A percentile compares a stretch with the other conserved stretches of the same genome.
Evolutionary conservation across 2,888 invertebrate species (phyloP).

Genomic region (Xylocampa areola): DNA sequence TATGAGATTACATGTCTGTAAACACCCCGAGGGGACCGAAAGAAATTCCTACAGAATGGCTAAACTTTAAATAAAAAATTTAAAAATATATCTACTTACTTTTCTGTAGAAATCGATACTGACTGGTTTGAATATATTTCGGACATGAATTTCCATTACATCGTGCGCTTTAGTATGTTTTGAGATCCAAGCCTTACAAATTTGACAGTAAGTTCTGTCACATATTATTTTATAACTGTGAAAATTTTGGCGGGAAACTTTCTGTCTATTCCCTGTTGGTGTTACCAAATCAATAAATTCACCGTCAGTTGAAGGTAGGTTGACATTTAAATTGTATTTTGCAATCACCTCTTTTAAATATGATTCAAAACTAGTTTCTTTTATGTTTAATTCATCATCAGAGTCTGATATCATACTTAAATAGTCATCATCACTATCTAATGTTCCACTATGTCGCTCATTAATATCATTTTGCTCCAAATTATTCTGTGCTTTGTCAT

Average conservation of each 20-base stretch:
- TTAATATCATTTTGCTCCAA: not conserved
- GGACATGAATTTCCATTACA: not conserved
- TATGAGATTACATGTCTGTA: too few species aligned
- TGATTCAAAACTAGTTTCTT: not conserved
- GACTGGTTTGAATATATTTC: not conserved
- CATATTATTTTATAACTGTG: conserved; percentile 10
- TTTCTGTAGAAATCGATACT: conserved; percentile 11
- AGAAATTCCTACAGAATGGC: too few species aligned
- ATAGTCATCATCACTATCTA: conserved; percentile 1
- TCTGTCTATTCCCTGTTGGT: conserved; percentile 1
- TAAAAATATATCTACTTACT: conserved; percentile 14
- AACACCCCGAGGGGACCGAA: too few species aligned
- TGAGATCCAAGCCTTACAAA: conserved; percentile 12
- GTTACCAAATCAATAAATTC: conserved; percentile 7
- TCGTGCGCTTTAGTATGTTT: not conserved
- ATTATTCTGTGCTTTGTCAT: not conserved
- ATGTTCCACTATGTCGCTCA: too few species aligned
- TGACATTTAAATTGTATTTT: conserved; percentile 5
- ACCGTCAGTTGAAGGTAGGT: conserved; percentile 1
- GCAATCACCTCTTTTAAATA: conserved; percentile 21
- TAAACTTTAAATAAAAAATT: too few species aligned
- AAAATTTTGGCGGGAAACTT: conserved; percentile 11
- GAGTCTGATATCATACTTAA: not conserved
- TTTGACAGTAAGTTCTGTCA: conserved; percentile 12
- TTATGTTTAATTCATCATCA: not conserved